These are phyloP conservation scores for Brenthis daphne DNA, from an alignment of 2,888 invertebrate genomes.

Conservation along the genomic window DNA sequence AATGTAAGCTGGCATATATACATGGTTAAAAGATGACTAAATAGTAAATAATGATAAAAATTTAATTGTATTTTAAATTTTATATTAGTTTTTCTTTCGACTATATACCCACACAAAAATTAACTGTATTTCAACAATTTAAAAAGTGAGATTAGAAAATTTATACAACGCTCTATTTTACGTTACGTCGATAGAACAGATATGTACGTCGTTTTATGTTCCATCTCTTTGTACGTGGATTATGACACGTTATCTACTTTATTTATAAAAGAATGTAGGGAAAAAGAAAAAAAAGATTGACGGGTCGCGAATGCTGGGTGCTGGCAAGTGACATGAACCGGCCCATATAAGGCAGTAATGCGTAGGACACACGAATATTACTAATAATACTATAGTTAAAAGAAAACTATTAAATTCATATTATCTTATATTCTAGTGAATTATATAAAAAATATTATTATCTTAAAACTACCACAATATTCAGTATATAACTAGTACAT, in stretches of 20 bases:
- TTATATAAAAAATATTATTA: too few species aligned
- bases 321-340: constrained; percentile 24
- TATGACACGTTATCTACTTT: constrained; percentile 73
- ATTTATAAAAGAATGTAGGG: constrained; percentile 63
- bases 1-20: too few species aligned
- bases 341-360: constrained; percentile 18
- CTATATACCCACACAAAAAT: not conserved
- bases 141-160: constrained; percentile 35
- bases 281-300: constrained; percentile 48
- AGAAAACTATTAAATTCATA: not conserved
- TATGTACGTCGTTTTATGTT: constrained; percentile 73
- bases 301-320: constrained; percentile 29
- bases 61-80: too few species aligned
- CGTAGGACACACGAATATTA: constrained; percentile 9
- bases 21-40: too few species aligned
- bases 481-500: too few species aligned
- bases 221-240: constrained; percentile 74
- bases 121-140: constrained; percentile 19
- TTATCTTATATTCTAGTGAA: not conserved
- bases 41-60: too few species aligned
- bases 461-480: too few species aligned
- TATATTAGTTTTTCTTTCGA: too few species aligned
- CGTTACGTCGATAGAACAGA: constrained; percentile 63
- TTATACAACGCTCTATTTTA: constrained; percentile 67
- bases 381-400: not conserved